Base-by-base conservation (phyloP, 2,888 invertebrate species). In the Yponomeuta evonymella region DNA sequence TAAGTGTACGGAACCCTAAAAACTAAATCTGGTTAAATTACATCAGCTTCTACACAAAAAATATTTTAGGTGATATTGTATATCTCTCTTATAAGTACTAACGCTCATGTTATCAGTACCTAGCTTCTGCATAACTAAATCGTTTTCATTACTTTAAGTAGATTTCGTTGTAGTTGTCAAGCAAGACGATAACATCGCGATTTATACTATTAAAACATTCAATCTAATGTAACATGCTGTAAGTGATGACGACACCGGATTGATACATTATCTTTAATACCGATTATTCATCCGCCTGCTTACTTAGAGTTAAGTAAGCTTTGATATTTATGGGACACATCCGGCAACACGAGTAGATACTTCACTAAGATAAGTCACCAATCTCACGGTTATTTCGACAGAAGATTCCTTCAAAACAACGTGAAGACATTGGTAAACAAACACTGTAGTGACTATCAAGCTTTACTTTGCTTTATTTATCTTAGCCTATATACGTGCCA, bases 81-180 rank as follows among this genome's bases (percentile, higher is more conserved):
- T 43, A 43, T 43, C 12, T 15, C 12, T 51, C 4, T 1, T 15
- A 3, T 51, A 51, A 51, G 51, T 51, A 51, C 4, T 51, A 51
- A 15, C 12, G 51, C 51, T 15, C 15, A 51, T 51, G 51, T 51
- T 51, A 51, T 51, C 15, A 51, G 11, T 15, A n/a, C n/a, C n/a
- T n/a, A 51, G 51, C 51, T 51, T 3, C 82, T 79, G 79, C 81
- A 81, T 83, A 83, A 87, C 86, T 89, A 87, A 88, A 89, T 87
- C 84, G 85, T 86, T 88, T 89, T 89, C 89, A 90, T 90, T 90
- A 90, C 86, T 87, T 89, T 85, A 89, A 91, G 90, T 90, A 90
- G 89, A 87, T 87, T 91, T 88, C 89, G 85, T 89, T 91, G 90
- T 91, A 88, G 87, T 82, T 86, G 90, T 90, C 89, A 89, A 89